phyloP scores from a whole-genome alignment of 2,113 vertebrate genomes.

The Felis chaus region DNA sequence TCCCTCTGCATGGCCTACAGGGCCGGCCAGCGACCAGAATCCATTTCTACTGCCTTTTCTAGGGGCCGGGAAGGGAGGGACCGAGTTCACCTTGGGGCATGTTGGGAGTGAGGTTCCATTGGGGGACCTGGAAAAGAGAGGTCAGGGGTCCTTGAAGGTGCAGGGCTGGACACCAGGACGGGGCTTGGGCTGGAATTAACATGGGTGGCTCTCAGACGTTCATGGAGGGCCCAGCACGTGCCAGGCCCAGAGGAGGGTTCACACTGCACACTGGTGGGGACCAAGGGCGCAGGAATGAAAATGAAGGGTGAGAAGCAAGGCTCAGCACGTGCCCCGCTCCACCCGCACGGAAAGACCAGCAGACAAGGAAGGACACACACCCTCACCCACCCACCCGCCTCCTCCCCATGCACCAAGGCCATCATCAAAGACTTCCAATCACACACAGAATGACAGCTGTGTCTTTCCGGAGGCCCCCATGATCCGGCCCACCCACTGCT shows the following conservation, averaged over 20 bases:
- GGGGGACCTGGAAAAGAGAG: background rate
- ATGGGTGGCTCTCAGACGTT: background rate
- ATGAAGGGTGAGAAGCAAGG: background rate
- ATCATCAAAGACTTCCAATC: background rate
- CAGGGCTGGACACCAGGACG: background rate
- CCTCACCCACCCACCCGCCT: too few relatives aligned
- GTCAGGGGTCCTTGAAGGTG: background rate
- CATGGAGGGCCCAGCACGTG: rapidly evolving
- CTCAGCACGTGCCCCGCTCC: rapidly evolving
- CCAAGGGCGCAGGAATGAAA: background rate
- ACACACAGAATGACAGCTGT: background rate
- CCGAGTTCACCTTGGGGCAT: rapidly evolving
- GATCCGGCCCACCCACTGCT: too few relatives aligned
- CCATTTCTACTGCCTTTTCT: background rate
- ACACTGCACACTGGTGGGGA: rapidly evolving
- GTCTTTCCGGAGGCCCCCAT: background rate
- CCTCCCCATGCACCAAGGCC: background rate
- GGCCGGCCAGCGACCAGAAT: background rate
- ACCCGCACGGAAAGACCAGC: background rate
- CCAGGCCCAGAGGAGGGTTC: rapidly evolving
- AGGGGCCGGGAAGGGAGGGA: background rate
- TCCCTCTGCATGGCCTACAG: rapidly evolving
- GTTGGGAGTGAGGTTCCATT: background rate
- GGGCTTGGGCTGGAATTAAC: background rate
- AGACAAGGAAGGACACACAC: background rate